Evolutionary conservation across 2,113 vertebrate species (phyloP).

Genomic region (Noturus placidus): DNA sequence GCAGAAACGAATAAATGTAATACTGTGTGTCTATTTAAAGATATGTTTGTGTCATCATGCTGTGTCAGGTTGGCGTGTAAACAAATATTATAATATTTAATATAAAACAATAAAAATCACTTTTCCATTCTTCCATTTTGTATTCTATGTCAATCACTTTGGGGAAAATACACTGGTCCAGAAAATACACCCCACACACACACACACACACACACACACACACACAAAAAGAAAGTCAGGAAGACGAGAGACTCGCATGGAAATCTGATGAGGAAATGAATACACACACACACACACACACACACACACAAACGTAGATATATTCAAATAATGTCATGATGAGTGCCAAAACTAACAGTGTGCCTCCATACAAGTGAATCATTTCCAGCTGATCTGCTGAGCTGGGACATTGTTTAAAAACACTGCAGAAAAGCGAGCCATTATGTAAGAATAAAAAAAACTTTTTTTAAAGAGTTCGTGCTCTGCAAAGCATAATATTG

Average conservation of each 20-base stretch:
- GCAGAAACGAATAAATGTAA: neutral
- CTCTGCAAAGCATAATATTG: neutral
- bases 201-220: neutral
- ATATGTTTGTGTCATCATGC: neutral
- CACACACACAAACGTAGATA: neutral
- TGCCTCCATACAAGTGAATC: slow-evolving; percentile 7
- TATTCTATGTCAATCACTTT: neutral
- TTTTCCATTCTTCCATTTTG: neutral
- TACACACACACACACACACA: neutral
- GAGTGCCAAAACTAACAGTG: slow-evolving; percentile 32
- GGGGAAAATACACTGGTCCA: neutral
- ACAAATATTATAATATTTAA: neutral
- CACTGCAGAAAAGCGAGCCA: neutral
- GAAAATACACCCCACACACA: neutral
- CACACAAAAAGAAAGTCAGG: rapidly evolving
- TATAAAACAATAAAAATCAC: slow-evolving; percentile 1
- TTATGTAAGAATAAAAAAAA: neutral
- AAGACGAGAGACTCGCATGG: slow-evolving; percentile 7
- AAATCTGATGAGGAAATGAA: slow-evolving; percentile 24
- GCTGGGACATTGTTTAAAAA: slow-evolving; percentile 28
- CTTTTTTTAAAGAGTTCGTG: neutral
- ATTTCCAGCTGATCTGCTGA: slow-evolving; percentile 41
- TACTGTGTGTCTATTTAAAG: neutral
- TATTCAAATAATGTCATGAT: slow-evolving; percentile 12
- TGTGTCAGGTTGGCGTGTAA: neutral